These are phyloP conservation scores for Oostethus manadensis DNA, from an alignment of 2,113 vertebrate species.

Conservation along the genomic window DNA sequence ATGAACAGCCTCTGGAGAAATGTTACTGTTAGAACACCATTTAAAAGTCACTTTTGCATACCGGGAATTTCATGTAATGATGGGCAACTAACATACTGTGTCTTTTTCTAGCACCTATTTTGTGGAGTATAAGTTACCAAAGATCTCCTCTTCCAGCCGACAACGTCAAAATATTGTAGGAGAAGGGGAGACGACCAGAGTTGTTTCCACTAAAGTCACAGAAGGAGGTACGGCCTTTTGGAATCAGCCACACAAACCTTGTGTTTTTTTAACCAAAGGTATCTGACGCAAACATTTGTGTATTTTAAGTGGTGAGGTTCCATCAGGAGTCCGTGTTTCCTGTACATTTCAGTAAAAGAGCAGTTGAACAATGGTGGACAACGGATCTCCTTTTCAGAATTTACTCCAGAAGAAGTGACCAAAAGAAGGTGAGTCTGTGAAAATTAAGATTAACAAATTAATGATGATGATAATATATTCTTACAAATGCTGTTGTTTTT, in stretches of 20 bases:
- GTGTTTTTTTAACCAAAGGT: background rate
- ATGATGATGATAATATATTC: background rate
- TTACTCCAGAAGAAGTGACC: constrained; percentile 75
- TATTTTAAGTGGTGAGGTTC: constrained; percentile 81
- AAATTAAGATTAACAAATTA: background rate
- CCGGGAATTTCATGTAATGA: background rate
- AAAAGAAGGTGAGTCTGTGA: constrained; percentile 79
- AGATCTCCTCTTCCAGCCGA: constrained; percentile 66
- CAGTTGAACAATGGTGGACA: constrained; percentile 81
- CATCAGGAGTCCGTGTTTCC: constrained; percentile 82
- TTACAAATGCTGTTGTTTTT: constrained; percentile 12
- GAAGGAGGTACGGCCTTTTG: constrained; percentile 69
- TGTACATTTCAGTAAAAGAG: constrained; percentile 65
- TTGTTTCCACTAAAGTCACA: constrained; percentile 80
- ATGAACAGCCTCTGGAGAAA: too few species aligned
- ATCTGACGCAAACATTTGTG: constrained; percentile 14
- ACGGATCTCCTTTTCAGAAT: constrained; percentile 82
- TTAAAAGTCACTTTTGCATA: background rate
- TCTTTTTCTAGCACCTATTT: constrained; percentile 81
- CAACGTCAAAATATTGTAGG: constrained; percentile 50
- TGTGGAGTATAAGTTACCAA: constrained; percentile 84
- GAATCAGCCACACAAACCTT: background rate
- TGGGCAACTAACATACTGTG: background rate
- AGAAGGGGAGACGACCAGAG: constrained; percentile 71
- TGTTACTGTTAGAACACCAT: too few species aligned